A percentile compares a stretch with the other conserved stretches of the same genome.
Conservation (phyloP, 2,113 vertebrate genomes). For the Spermophilus dauricus region DNA sequence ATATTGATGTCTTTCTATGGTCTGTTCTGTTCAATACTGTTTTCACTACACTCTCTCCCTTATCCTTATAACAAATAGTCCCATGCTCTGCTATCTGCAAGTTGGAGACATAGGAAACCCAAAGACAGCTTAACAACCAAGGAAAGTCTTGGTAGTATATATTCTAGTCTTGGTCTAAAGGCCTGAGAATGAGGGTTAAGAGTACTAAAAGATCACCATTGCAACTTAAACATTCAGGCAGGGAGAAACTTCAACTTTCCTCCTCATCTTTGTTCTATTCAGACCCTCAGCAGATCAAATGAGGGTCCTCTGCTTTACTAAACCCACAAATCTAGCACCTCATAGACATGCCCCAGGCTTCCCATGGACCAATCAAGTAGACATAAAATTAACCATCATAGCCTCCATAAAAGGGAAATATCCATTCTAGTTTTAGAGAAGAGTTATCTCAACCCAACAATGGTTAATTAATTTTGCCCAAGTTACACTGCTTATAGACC, state of each 20-base stretch:
- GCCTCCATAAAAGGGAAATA: not conserved
- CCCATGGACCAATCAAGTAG: not conserved
- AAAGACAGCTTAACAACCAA: no score
- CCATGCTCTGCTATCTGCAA: not conserved
- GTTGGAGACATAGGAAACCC: not conserved
- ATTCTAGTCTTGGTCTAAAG: no score
- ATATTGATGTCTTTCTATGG: not conserved
- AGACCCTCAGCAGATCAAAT: not conserved
- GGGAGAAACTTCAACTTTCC: not conserved
- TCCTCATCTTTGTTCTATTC: not conserved
- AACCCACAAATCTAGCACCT: not conserved
- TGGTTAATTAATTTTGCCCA: not conserved
- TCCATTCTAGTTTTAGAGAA: constrained; percentile 17
- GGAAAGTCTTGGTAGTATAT: no score
- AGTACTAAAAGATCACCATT: accelerated
- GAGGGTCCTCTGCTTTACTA: not conserved
- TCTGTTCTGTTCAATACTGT: not conserved
- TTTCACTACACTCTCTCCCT: not conserved
- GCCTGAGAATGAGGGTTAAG: not conserved
- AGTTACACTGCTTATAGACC: not conserved
- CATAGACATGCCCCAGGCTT: not conserved
- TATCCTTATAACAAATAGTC: not conserved
- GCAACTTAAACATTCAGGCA: not conserved
- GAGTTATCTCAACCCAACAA: not conserved
- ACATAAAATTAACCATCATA: not conserved